Evolutionary conservation across 2,797 vertebrate species (phyloP).

Genomic region (Carapus acus): DNA sequence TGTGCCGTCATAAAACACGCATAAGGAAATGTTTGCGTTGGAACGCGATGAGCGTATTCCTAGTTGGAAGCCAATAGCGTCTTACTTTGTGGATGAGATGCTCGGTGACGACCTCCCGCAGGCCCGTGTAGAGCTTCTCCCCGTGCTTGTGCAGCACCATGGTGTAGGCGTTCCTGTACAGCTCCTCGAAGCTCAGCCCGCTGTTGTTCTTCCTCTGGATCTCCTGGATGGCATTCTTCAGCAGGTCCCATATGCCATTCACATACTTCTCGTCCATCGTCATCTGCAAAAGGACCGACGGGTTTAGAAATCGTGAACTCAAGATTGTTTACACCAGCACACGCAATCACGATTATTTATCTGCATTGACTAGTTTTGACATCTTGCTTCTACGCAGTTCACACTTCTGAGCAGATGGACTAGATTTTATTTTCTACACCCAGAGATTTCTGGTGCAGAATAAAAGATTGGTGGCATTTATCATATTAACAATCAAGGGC

Average conservation of each 20-base stretch:
- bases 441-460: too few species aligned
- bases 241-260: conserved; percentile 98
- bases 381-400: too few species aligned
- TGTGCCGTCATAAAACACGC: too few species aligned
- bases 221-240: conserved; percentile 99
- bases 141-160: conserved; percentile 99
- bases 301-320: too few species aligned
- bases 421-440: too few species aligned
- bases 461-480: too few species aligned
- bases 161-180: conserved; percentile 98
- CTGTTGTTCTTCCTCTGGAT: conserved; percentile 99
- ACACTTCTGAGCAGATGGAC: too few species aligned
- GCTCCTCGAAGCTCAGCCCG: conserved; percentile 97
- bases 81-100: conserved; percentile 98
- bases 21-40: background rate
- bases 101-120: conserved; percentile 97
- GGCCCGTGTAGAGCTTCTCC: conserved; percentile 96
- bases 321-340: too few species aligned
- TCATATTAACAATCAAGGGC: too few species aligned
- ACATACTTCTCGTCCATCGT: conserved; percentile 99
- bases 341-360: too few species aligned
- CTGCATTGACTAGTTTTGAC: too few species aligned
- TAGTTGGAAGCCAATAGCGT: background rate
- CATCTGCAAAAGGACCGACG: conserved; percentile 80
- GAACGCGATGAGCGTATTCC: background rate